phyloP scores from a whole-genome alignment of 2,888 invertebrate genomes.

The Chironomus tentans region DNA sequence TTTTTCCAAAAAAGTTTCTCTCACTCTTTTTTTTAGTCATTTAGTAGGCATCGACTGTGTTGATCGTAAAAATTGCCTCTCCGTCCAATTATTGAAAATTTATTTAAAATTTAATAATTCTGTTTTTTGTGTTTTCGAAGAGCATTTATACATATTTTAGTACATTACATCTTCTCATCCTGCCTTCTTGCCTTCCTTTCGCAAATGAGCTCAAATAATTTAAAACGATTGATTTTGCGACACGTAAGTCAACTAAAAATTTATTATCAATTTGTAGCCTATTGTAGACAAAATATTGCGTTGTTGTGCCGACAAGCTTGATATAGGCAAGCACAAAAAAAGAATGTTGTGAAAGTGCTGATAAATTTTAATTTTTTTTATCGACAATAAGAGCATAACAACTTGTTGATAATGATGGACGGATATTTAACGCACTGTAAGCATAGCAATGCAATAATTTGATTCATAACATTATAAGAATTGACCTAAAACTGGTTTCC shows the following conservation, averaged over 20 bases:
- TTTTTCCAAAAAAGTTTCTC: not conserved
- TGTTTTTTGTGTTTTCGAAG: not conserved
- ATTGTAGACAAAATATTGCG: not conserved
- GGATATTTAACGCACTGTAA: no score
- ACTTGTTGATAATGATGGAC: no score
- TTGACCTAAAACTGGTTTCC: not conserved
- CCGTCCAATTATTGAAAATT: conserved; percentile 8
- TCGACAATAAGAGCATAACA: no score
- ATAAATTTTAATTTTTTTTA: not conserved
- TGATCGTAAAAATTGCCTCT: conserved; percentile 5
- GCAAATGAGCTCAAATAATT: conserved; percentile 8
- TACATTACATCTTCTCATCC: not conserved
- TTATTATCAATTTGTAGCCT: not conserved
- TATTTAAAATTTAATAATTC: not conserved
- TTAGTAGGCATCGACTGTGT: conserved; percentile 6
- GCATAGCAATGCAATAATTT: no score
- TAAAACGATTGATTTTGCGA: conserved; percentile 1
- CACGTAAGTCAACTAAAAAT: not conserved
- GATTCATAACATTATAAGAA: not conserved
- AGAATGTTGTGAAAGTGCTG: not conserved
- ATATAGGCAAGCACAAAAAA: not conserved
- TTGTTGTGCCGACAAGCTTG: not conserved
- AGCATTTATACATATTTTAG: not conserved
- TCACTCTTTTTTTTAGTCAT: conserved; percentile 5
- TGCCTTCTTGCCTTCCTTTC: not conserved